phyloP scores from a whole-genome alignment of 1,140 invertebrate species.

The Aphelinus certus region DNA sequence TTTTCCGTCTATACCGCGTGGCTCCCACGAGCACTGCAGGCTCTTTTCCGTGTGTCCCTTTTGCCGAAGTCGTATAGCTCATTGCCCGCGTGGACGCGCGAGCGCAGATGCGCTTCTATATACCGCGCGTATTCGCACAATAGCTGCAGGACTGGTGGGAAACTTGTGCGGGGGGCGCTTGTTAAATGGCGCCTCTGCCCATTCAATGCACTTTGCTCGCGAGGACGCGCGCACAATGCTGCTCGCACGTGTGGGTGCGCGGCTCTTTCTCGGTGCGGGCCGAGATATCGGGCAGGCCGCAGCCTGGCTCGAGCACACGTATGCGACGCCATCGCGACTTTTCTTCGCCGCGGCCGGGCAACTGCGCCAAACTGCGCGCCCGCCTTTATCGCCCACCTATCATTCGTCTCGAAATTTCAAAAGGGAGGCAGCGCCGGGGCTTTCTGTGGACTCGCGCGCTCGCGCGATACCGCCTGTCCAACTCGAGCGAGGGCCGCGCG shows the following conservation, averaged over 20 bases:
- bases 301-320: background rate
- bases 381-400: conserved; percentile 21
- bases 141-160: conserved; percentile 58
- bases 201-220: conserved; percentile 53
- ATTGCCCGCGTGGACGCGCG: conserved; percentile 55
- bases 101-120: conserved; percentile 45
- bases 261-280: background rate
- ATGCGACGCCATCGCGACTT: background rate
- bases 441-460: background rate
- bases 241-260: background rate
- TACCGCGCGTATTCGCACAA: conserved; percentile 58
- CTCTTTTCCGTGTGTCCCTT: conserved; percentile 18
- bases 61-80: conserved; percentile 53
- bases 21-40: conserved; percentile 33
- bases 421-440: background rate
- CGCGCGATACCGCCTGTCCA: background rate
- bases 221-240: conserved; percentile 27
- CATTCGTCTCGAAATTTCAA: conserved; percentile 25
- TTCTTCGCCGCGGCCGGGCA: conserved; percentile 18
- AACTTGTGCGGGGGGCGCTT: conserved; percentile 53
- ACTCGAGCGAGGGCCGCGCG: too few species aligned
- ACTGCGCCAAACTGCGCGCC: background rate
- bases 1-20: conserved; percentile 36
- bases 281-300: background rate
- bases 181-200: conserved; percentile 59